phyloP scores from a whole-genome alignment of 2,888 invertebrate genomes.

The Conops quadrifasciatus region DNA sequence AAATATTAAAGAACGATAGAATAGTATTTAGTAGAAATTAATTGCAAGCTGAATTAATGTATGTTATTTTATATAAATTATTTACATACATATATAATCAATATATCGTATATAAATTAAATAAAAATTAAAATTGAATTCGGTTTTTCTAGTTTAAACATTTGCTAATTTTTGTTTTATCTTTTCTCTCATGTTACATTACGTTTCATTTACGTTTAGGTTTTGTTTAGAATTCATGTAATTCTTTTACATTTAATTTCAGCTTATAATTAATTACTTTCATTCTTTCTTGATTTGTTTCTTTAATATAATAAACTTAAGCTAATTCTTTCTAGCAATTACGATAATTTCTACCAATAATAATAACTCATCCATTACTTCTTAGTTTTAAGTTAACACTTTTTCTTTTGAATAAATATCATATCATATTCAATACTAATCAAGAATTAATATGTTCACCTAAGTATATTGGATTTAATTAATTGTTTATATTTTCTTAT shows the following conservation, averaged over 20 bases:
- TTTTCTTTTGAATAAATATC: not conserved
- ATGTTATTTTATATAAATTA: too few species aligned
- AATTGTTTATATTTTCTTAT: not conserved
- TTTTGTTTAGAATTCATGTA: not conserved
- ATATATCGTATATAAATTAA: too few species aligned
- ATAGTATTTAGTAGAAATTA: constrained; percentile 14
- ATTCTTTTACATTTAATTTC: constrained; percentile 16
- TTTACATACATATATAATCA: too few species aligned
- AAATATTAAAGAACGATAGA: not conserved
- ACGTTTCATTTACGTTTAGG: not conserved
- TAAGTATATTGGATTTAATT: not conserved
- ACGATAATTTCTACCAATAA: not conserved
- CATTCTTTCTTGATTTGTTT: constrained; percentile 11
- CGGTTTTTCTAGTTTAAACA: too few species aligned
- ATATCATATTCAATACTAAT: not conserved
- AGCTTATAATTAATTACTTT: not conserved
- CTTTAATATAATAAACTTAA: not conserved
- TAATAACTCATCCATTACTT: not conserved
- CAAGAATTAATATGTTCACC: not conserved
- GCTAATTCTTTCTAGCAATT: not conserved
- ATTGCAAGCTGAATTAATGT: constrained; percentile 25
- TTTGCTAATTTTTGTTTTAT: not conserved
- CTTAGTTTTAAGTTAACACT: not conserved
- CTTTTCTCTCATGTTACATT: too few species aligned
- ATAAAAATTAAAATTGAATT: too few species aligned